Conservation (phyloP, 2,113 vertebrate species). For the Urocolius indicus region DNA sequence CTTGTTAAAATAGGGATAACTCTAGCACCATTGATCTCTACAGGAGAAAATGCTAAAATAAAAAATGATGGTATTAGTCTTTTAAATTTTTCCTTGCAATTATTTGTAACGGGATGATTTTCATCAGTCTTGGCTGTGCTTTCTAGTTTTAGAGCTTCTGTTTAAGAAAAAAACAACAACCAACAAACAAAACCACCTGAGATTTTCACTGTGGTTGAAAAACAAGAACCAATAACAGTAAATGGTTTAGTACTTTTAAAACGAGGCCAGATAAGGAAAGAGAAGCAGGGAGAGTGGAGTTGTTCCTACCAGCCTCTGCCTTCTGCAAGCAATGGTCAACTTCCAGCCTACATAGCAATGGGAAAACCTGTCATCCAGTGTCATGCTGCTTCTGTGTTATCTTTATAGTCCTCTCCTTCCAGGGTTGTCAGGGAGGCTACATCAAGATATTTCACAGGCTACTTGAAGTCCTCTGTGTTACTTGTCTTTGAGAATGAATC, state of each 20-base stretch:
- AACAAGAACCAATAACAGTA: background rate
- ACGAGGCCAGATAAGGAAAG: background rate
- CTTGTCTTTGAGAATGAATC: background rate
- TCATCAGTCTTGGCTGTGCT: background rate
- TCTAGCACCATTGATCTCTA: background rate
- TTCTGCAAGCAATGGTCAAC: background rate
- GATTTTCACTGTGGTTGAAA: background rate
- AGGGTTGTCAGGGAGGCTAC: background rate
- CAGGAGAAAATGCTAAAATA: background rate
- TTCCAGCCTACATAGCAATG: background rate
- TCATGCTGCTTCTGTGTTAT: background rate
- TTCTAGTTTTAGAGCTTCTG: background rate
- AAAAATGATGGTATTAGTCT: rapidly evolving
- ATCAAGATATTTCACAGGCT: background rate
- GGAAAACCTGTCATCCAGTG: background rate
- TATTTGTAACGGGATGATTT: background rate
- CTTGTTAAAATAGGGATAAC: background rate
- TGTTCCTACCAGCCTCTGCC: background rate
- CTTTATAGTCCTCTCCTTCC: background rate
- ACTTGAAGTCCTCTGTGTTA: background rate
- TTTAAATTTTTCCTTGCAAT: background rate
- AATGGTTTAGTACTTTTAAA: background rate
- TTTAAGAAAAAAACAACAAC: background rate
- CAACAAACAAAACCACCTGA: no score
- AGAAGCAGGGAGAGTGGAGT: background rate